Evolutionary conservation across 2,797 vertebrate genomes (phyloP), one percentile per base, ranked within the genome.

Genomic region (Muscicapa striata): DNA sequence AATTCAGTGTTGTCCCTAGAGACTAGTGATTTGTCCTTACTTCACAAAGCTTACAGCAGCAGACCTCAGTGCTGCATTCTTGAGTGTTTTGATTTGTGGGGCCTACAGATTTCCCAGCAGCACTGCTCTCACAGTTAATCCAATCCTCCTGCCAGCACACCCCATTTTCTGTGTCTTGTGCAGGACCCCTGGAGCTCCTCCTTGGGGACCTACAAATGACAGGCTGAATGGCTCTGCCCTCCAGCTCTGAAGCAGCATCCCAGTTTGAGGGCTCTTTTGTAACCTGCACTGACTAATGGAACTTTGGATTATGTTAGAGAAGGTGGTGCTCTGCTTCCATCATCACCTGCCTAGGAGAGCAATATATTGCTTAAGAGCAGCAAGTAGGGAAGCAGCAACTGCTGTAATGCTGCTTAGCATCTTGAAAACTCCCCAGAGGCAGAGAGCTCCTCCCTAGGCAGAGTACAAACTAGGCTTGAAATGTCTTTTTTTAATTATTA

Each of bases 11-110:
- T 78, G 41, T 80, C 68, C 41, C 78, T 61, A 40, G 76, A 74
- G 76, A 64, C 41, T 8, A 58, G 38, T 72, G 46, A 83, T 87
- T 82, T 87, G 68, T 92, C 79, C 93, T 78, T 84, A 52, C 69
- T 91, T 87, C 70, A 82, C 84, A 92, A 82, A 82, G 78, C 51
- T 95, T 91, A 73, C 46, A 89, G 72, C 75, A 87, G 74, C 76
- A 95, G 79, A 70, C 49, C 78, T 77, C 87, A 83, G 79, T 4
- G 2, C 46, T 69, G 40, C 38, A 36, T 83, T 90, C 79, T 83
- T 85, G 41, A 55, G 54, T 40, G n/a, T 49, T 89, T 79, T 73
- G 51, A 73, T 94, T 80, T 63, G 72, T 48, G 83, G 34, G 70
- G 30, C 40, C 48, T 70, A 64, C 34, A 70, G 2, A 55, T 87